Evolutionary conservation across 2,113 vertebrate genomes (phyloP).

Genomic region (Nothobranchius furzeri): DNA sequence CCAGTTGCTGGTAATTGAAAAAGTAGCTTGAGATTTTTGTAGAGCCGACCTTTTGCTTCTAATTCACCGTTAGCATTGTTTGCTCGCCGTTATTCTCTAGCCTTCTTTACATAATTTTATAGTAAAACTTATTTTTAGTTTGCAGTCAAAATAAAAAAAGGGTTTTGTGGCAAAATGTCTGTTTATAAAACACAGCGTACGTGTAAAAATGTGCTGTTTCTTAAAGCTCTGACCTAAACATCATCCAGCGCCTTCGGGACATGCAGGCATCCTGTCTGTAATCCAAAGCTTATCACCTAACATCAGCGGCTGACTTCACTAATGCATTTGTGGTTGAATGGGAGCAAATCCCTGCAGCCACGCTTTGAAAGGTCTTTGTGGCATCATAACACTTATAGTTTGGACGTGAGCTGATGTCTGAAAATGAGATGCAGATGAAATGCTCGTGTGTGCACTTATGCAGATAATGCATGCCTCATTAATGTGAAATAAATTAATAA

Average conservation of each 20-base stretch:
- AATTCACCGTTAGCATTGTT: too few relatives aligned
- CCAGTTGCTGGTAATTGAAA: too few relatives aligned
- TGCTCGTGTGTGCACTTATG: constrained; percentile 4
- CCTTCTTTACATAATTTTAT: too few relatives aligned
- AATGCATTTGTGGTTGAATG: constrained; percentile 4
- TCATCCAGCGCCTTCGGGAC: constrained; percentile 3
- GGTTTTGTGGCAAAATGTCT: background rate
- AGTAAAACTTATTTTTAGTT: too few relatives aligned
- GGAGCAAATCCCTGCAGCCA: background rate
- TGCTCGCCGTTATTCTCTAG: too few relatives aligned
- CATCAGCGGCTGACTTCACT: constrained; percentile 1
- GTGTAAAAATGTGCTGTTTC: too few relatives aligned
- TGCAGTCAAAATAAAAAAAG: background rate
- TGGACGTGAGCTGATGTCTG: background rate
- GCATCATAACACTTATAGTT: background rate
- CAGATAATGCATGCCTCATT: background rate
- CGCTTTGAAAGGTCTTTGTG: background rate
- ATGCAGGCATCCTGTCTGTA: background rate
- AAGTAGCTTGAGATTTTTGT: too few relatives aligned
- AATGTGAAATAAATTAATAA: background rate
- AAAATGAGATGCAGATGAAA: background rate
- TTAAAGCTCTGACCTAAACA: background rate
- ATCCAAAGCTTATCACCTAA: background rate
- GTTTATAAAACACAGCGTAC: background rate
- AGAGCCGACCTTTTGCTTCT: too few relatives aligned